Conservation (phyloP, 2,797 vertebrate species). For the Pangasius larnaudii region DNA sequence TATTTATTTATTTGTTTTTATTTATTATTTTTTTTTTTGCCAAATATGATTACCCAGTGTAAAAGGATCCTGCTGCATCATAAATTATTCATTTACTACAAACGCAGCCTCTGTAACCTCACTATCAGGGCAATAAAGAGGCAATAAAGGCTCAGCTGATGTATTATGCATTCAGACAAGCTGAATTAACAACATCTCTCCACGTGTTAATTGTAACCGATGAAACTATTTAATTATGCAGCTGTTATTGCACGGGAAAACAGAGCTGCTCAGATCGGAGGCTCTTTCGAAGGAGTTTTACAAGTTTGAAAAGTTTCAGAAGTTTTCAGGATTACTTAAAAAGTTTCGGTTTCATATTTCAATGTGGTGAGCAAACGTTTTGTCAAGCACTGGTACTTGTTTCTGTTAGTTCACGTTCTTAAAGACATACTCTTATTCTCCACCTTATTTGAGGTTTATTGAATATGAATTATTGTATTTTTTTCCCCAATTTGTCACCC, state of each 20-base stretch:
- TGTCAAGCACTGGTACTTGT: background rate
- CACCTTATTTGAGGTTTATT: no score
- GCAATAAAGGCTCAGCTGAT: conserved; percentile 44
- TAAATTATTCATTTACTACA: conserved; percentile 44
- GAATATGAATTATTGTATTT: no score
- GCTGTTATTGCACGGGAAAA: background rate
- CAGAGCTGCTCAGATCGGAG: background rate
- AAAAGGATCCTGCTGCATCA: conserved; percentile 1
- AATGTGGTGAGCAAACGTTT: background rate
- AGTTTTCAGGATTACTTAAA: background rate
- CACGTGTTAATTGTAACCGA: conserved; percentile 37
- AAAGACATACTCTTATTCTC: no score
- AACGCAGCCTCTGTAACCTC: conserved; percentile 35
- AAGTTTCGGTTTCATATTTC: background rate
- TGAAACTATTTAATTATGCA: conserved; percentile 40
- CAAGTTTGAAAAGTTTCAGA: background rate
- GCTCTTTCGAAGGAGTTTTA: background rate
- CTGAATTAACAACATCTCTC: conserved; percentile 23
- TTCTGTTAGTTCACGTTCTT: background rate
- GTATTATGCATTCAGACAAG: conserved; percentile 47
- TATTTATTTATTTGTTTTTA: background rate
- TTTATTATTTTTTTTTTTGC: background rate
- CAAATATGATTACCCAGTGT: conserved; percentile 21
- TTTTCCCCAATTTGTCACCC: no score
- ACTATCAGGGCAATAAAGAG: conserved; percentile 37